Conservation (phyloP, 2,797 vertebrate species). For the Myotis vivesi region DNA sequence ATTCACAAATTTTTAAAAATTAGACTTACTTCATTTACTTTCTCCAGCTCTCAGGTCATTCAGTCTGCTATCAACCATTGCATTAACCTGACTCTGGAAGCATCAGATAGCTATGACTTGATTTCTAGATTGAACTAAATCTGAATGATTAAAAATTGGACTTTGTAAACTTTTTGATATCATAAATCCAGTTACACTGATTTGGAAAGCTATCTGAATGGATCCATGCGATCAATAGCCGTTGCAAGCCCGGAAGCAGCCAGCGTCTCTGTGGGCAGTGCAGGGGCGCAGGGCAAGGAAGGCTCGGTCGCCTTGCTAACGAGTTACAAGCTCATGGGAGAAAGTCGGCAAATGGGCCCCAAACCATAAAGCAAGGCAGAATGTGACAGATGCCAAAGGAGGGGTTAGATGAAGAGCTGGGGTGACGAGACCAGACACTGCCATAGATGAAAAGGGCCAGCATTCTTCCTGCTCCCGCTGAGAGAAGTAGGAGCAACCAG, state of each 20-base stretch:
- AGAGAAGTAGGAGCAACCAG: background rate
- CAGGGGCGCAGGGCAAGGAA: background rate
- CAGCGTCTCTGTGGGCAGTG: background rate
- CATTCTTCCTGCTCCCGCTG: background rate
- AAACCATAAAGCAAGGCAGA: slow-evolving; percentile 30
- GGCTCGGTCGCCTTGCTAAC: background rate
- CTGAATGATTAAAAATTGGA: background rate
- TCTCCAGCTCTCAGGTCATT: background rate
- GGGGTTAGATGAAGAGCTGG: background rate
- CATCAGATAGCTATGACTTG: background rate
- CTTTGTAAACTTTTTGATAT: background rate
- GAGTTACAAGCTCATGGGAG: background rate
- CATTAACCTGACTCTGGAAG: background rate
- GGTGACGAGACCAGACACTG: background rate
- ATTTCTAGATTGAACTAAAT: slow-evolving; percentile 22
- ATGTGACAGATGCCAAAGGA: background rate
- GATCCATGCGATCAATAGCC: background rate
- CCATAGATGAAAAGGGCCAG: background rate
- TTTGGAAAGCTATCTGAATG: background rate
- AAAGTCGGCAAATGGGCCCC: background rate
- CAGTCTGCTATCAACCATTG: background rate
- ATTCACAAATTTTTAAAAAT: background rate
- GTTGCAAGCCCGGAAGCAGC: background rate
- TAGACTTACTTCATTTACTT: background rate
- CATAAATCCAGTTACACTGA: background rate